phyloP scores from a whole-genome alignment of 1,140 invertebrate species.

The Yoshiicerus persimilis region DNA sequence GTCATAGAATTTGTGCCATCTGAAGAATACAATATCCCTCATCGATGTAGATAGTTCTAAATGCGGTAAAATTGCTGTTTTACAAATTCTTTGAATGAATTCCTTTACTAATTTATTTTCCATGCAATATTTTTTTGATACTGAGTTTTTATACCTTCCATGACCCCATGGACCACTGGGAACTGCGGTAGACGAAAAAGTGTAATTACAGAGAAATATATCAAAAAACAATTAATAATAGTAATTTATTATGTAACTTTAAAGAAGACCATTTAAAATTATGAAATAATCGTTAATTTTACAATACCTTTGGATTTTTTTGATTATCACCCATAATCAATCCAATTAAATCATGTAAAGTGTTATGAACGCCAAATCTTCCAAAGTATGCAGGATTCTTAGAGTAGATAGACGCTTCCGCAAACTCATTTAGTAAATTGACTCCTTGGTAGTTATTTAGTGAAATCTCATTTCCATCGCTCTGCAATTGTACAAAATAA shows the following conservation, averaged over 20 bases:
- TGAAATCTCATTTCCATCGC: neutral
- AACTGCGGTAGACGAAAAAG: slow-evolving; percentile 51
- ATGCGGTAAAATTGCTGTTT: no score
- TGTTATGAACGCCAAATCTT: neutral
- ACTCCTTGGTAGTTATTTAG: neutral
- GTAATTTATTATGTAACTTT: no score
- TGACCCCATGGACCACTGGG: slow-evolving; percentile 47
- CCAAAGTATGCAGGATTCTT: neutral
- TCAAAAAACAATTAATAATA: no score
- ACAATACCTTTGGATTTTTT: neutral
- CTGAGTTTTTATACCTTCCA: no score
- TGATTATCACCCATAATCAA: neutral
- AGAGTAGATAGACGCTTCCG: neutral
- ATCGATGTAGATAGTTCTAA: slow-evolving; percentile 54
- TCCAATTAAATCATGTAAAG: neutral
- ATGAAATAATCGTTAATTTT: no score
- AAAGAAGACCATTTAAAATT: no score
- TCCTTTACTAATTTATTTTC: no score
- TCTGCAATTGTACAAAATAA: neutral
- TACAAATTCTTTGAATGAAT: no score
- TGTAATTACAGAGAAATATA: neutral
- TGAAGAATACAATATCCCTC: slow-evolving; percentile 79
- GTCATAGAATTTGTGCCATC: slow-evolving; percentile 79
- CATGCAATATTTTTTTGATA: no score
- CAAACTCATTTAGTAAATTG: neutral